Conservation (phyloP, 2,113 vertebrate genomes). For the Climacteris rufus region DNA sequence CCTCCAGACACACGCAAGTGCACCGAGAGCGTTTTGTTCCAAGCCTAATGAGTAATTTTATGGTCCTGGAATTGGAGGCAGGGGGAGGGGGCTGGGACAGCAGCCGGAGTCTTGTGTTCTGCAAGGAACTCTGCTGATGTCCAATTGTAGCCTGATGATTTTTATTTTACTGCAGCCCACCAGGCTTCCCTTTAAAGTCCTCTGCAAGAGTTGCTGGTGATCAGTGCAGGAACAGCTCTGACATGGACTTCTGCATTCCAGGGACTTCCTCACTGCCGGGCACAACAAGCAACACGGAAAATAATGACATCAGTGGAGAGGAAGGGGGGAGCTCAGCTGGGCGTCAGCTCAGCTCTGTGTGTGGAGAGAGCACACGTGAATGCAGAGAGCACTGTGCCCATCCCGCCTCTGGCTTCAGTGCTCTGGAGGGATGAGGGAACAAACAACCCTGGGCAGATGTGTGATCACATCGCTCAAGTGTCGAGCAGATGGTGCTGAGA, state of each 20-base stretch:
- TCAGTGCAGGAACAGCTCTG: background rate
- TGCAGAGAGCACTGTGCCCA: background rate
- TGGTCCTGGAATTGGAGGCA: background rate
- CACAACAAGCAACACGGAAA: background rate
- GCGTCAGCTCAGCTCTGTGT: background rate
- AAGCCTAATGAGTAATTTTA: slow-evolving; percentile 53
- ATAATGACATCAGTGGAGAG: background rate
- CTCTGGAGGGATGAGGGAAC: background rate
- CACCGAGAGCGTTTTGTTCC: slow-evolving; percentile 27
- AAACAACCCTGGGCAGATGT: background rate
- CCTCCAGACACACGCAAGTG: slow-evolving; percentile 40
- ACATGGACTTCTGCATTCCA: background rate
- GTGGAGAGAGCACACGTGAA: background rate
- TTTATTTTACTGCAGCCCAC: slow-evolving; percentile 10
- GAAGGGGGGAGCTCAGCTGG: background rate
- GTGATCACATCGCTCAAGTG: background rate
- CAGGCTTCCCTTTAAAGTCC: slow-evolving; percentile 3
- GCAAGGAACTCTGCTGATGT: background rate
- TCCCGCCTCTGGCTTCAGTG: background rate
- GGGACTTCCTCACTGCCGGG: background rate
- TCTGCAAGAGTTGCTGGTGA: background rate
- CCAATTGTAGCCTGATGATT: background rate
- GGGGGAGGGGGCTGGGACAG: background rate
- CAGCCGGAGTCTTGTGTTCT: background rate
- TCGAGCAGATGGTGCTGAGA: background rate